These are phyloP conservation scores for Formicarius rufipectus DNA, from an alignment of 2,113 vertebrate genomes.

Conservation along the genomic window DNA sequence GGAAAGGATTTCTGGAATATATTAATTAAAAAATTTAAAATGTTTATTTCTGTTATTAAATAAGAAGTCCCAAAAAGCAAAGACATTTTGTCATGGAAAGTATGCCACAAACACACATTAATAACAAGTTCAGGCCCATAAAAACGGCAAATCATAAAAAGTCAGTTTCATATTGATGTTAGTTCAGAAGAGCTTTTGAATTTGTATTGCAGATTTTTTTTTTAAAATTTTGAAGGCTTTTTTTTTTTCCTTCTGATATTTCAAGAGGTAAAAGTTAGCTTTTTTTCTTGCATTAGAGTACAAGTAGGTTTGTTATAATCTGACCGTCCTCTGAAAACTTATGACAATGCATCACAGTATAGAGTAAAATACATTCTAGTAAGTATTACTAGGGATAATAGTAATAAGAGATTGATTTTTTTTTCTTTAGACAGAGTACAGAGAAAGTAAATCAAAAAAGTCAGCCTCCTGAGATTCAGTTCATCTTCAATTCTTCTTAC, in stretches of 20 bases:
- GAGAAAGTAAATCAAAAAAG: neutral
- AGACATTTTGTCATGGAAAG: neutral
- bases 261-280: neutral
- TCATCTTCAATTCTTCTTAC: neutral
- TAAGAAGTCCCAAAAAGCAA: neutral
- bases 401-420: neutral
- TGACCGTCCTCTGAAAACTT: neutral
- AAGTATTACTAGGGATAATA: neutral
- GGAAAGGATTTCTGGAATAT: neutral
- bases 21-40: neutral
- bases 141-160: neutral
- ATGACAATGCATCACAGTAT: neutral
- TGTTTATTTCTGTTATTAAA: neutral
- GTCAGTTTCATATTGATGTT: neutral
- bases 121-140: neutral
- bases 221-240: neutral
- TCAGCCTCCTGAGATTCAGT: neutral
- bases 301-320: neutral
- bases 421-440: neutral
- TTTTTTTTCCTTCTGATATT: neutral
- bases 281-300: neutral
- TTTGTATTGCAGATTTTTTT: neutral
- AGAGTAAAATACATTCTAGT: neutral
- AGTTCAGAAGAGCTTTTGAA: neutral
- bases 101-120: neutral